Conservation (phyloP, 2,888 invertebrate species). For the Campoplex nolae region DNA sequence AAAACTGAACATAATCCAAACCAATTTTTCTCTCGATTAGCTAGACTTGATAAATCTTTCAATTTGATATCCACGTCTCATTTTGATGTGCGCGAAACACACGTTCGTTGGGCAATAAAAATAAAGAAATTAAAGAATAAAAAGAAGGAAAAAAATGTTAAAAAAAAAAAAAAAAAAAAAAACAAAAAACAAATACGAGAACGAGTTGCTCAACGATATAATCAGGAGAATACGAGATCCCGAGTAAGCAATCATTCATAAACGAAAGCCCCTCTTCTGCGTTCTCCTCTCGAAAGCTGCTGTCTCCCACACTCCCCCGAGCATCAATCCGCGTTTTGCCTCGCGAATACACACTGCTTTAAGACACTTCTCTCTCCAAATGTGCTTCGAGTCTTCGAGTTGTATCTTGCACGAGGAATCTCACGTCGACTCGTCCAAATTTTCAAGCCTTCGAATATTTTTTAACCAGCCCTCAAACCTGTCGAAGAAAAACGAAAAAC, state of each 20-base stretch:
- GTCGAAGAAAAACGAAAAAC: neutral
- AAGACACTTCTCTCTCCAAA: constrained; percentile 38
- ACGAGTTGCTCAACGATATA: constrained; percentile 61
- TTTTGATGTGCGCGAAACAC: constrained; percentile 73
- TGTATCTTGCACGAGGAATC: constrained; percentile 17
- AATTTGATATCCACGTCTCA: constrained; percentile 67
- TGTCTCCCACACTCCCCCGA: constrained; percentile 42
- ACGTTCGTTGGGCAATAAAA: constrained; percentile 46
- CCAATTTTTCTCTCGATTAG: neutral
- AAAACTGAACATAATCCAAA: neutral
- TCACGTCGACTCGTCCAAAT: neutral
- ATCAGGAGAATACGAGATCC: constrained; percentile 61
- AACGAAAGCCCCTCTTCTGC: constrained; percentile 49
- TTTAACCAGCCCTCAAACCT: neutral
- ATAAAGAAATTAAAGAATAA: constrained; percentile 21
- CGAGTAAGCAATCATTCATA: constrained; percentile 66
- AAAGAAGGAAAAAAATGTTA: too few species aligned
- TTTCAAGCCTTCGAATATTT: neutral
- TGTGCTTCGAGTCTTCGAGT: constrained; percentile 18
- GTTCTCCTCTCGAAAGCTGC: constrained; percentile 12
- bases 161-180: too few species aligned
- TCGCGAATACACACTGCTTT: constrained; percentile 44
- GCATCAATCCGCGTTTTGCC: constrained; percentile 48
- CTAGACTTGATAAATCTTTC: constrained; percentile 46
- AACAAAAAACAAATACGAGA: constrained; percentile 6